A percentile compares a stretch with the other conserved stretches of the same genome.
Conservation (phyloP, 1,140 invertebrate species). For the Magallana ariakensis region DNA sequence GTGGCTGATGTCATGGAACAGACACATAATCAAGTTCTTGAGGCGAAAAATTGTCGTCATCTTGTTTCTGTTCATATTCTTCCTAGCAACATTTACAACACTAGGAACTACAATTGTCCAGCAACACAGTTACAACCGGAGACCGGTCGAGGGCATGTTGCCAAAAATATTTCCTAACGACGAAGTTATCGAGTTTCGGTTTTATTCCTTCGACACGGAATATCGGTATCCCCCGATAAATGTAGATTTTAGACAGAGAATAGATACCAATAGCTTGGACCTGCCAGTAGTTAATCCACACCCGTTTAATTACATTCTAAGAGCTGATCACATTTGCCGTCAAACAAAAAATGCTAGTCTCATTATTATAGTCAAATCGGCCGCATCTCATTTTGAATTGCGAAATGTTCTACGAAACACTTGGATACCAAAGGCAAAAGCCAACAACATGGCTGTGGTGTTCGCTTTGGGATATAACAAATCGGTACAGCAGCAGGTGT, state of each 20-base stretch:
- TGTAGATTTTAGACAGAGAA: not conserved
- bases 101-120: not conserved
- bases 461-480: constrained; percentile 31
- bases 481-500: not conserved
- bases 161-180: not conserved
- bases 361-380: not conserved
- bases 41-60: not conserved
- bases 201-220: not conserved
- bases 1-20: not conserved
- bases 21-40: not conserved
- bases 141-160: not conserved
- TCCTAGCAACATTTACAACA: not conserved
- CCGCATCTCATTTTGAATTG: not conserved
- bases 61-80: not conserved
- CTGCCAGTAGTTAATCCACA: not conserved
- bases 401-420: constrained; percentile 16
- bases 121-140: not conserved
- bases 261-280: not conserved
- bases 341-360: not conserved
- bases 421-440: constrained; percentile 17
- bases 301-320: constrained; percentile 6
- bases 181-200: not conserved
- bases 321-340: not conserved
- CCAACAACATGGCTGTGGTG: not conserved
- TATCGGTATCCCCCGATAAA: not conserved